Base-by-base conservation (phyloP, 2,888 invertebrate species). In the Nebria salina region DNA sequence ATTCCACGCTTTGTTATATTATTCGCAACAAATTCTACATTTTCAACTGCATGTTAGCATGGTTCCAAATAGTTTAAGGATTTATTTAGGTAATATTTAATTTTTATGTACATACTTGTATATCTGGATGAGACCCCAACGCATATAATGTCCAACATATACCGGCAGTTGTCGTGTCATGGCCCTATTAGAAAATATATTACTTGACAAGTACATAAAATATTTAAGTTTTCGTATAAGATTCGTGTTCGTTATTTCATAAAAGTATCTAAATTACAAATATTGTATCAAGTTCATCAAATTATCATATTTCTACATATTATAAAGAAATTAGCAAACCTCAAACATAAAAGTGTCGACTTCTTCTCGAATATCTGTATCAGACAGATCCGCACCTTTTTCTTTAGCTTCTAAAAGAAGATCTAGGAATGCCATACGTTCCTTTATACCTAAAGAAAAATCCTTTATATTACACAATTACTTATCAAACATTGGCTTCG, bases 281-380 rank as follows among this genome's bases (percentile, higher is more conserved):
- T 34, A 5, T 34, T 34, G 5, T 34, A 5, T 34, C 34, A 34
- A 34, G 34, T 34, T 34, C 1, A 34, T 5, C 2, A 34, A 34
- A 34, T 20, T 20, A 20, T 20, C 5, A 34, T 34, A 34, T 4
- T 34, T 34, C 5, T 34, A 34, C n/a, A 2, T 34, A 34, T 34
- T 34, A 4, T 34, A 34, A 34, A 34, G 0, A 2, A 54, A 54
- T 54, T 54, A 25, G 9, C 85, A 84, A 84, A 88, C 88, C 79
- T 87, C 88, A 84, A 89, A 89, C 88, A 89, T 88, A 82, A 89
- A 89, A 0, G 89, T 89, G 82, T 88, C 88, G 1, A 89, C 88
- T 85, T 89, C 88, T 83, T 89, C 88, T 81, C 88, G 84, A 64
- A 89, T 86, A 70, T 88, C 88, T 41, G 85, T 83, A 82, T 88